Evolutionary conservation across 37 sponge, comb jelly and placozoan genomes (phyloP), one percentile per base, ranked within the genome.

Genomic region (Tethya wilhelma): DNA sequence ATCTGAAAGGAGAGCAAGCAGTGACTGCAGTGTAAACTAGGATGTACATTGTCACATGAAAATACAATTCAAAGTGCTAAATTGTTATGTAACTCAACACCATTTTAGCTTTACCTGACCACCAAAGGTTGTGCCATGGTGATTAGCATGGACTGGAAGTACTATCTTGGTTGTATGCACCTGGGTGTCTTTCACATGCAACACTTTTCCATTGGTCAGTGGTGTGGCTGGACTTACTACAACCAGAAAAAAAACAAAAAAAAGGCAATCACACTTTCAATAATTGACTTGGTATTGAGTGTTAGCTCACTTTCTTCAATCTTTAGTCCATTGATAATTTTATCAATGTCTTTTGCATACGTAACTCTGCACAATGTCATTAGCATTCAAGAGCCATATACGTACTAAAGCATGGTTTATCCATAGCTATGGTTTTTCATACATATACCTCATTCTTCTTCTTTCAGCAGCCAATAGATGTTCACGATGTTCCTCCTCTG

Each of bases 71-170:
- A n/a, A n/a, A n/a, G n/a, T n/a, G n/a, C n/a, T n/a, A n/a, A n/a
- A n/a, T n/a, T n/a, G n/a, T n/a, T n/a, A n/a, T n/a, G n/a, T n/a
- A n/a, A n/a, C n/a, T n/a, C n/a, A n/a, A n/a, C n/a, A n/a, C n/a
- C n/a, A n/a, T n/a, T n/a, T n/a, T n/a, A n/a, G 5, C 7, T 31
- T 5, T 69, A 68, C 59, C 63, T 77, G 77, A 0, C 77, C 87
- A 20, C 87, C 81, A 32, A 87, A 87, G 0, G 85, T 84, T 7
- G 85, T 84, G 43, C 85, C 85, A 70, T 84, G 85, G 63, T 84
- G 85, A 38, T 84, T 84, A 63, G 85, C 78, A 59, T 84, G 78
- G 17, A 69, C 56, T 20, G 85, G 85, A 1, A 84, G 62, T 23
- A 84, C 85, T 30, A 84, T 68, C 78, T 84, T 40, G 20, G 77